Base-by-base conservation (phyloP, 2,888 invertebrate species). In the Nipponacmea schrenckii region DNA sequence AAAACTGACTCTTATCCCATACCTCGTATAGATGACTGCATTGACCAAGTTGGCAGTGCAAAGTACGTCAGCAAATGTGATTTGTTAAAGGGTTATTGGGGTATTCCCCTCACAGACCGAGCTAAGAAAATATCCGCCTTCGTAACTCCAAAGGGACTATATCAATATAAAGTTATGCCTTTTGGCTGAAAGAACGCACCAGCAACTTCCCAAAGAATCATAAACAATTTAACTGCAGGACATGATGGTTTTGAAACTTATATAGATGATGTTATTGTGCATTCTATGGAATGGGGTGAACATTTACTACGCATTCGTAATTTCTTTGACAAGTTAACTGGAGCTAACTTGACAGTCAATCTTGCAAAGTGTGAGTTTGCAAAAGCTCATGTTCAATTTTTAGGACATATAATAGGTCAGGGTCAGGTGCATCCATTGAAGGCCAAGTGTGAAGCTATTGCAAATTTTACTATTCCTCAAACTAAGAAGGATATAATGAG, bases 361-460 rank as follows among this genome's bases (percentile, higher is more conserved):
- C 45, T 70, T 24, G 50, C 2, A 0, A 75, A 71, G 24, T 67
- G 73, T 67, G 73, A 73, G 4, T 73, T 71, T 63, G n/a, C 39
- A 17, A 17, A 68, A 26, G 68, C 65, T 14, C 39, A 17, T 45
- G 71, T 79, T 20, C 74, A 68, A 39, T 77, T 71, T 68, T 63
- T 78, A 20, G 77, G 80, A 20, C 76, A 80, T 71, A 68, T 70
- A n/a, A 74, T 78, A 44, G 77, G 75, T 26, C 69, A 71, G 24
- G 78, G 77, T 64, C 71, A 78, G 48, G 72, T 76, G 0, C 73
- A 69, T 73, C 75, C 73, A 5, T 39, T 73, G n/a, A 67, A 62
- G 17, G 72, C 71, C 20, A 75, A 77, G 56, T 67, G 72, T 14
- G 26, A 56, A 46, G 67, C 69, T 45, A 76, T 72, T 14, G 64